Evolutionary conservation across 2,888 invertebrate genomes (phyloP).

Genomic region (Siphonodentalium dalli): DNA sequence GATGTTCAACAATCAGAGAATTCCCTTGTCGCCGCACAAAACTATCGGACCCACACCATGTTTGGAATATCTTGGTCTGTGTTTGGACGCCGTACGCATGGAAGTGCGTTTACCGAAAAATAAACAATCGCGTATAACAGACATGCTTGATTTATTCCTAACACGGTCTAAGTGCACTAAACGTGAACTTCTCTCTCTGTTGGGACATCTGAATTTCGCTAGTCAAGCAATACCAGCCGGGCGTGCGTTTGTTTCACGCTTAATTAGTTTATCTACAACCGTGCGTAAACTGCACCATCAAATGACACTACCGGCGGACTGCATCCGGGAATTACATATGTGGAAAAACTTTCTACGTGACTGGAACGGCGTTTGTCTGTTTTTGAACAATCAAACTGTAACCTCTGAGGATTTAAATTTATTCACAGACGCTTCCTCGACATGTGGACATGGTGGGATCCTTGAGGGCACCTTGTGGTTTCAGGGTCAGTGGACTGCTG

Average conservation of each 20-base stretch:
- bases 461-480: too few species aligned
- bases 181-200: slow-evolving; percentile 14
- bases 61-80: slow-evolving; percentile 26
- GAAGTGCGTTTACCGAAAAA: slow-evolving; percentile 18
- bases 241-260: slow-evolving; percentile 15
- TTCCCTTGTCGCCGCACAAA: slow-evolving; percentile 24
- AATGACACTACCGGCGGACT: not conserved
- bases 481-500: too few species aligned
- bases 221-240: slow-evolving; percentile 9
- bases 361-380: too few species aligned
- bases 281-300: slow-evolving; percentile 12
- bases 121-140: slow-evolving; percentile 18
- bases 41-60: slow-evolving; percentile 16
- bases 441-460: too few species aligned
- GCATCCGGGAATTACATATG: not conserved
- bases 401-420: too few species aligned
- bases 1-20: slow-evolving; percentile 18
- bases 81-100: slow-evolving; percentile 26
- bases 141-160: not conserved
- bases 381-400: too few species aligned
- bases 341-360: too few species aligned
- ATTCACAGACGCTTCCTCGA: too few species aligned
- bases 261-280: slow-evolving; percentile 14
- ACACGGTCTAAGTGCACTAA: slow-evolving; percentile 3
- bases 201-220: slow-evolving; percentile 24